A percentile compares a stretch with the other conserved stretches of the same genome.
Evolutionary conservation across 1,140 invertebrate species (phyloP).

Genomic region (Drosophila lacertosa): DNA sequence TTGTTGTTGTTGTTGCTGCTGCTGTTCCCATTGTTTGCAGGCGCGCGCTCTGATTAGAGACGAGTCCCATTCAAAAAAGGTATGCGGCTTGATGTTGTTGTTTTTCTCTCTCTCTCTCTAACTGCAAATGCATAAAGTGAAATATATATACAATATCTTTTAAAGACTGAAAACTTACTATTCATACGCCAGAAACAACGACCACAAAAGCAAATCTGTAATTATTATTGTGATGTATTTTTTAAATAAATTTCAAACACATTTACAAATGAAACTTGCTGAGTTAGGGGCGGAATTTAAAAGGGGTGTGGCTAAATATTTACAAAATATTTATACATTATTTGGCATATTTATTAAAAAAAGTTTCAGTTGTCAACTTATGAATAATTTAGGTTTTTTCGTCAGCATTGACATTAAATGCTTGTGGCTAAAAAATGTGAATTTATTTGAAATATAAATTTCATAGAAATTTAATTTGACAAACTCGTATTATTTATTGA

Average conservation of each 20-base stretch:
- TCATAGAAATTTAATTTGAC: too few species aligned
- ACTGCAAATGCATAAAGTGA: conserved; percentile 37
- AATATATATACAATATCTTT: conserved; percentile 31
- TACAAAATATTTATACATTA: too few species aligned
- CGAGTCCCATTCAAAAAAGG: conserved; percentile 54
- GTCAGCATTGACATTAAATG: too few species aligned
- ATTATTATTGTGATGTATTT: conserved; percentile 7
- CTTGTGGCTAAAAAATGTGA: too few species aligned
- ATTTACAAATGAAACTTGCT: conserved; percentile 1
- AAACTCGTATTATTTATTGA: too few species aligned
- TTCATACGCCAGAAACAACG: conserved; percentile 2
- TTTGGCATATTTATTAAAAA: too few species aligned
- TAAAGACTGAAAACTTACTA: conserved; percentile 19
- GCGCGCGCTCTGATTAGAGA: conserved; percentile 78
- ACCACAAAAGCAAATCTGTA: conserved; percentile 5
- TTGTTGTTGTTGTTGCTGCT: conserved; percentile 4
- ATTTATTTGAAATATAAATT: too few species aligned
- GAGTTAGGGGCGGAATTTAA: too few species aligned
- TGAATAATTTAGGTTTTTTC: too few species aligned
- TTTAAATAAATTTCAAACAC: background rate
- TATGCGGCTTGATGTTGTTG: conserved; percentile 27
- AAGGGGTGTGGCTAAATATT: too few species aligned
- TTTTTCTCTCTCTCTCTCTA: conserved; percentile 10
- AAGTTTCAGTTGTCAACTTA: too few species aligned
- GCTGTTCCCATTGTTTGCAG: conserved; percentile 71